Percentiles rank a stretch among this genome's conserved stretches.
These are phyloP conservation scores for Bradysia coprophila DNA, from an alignment of 1,140 invertebrate genomes.

Conservation along the genomic window DNA sequence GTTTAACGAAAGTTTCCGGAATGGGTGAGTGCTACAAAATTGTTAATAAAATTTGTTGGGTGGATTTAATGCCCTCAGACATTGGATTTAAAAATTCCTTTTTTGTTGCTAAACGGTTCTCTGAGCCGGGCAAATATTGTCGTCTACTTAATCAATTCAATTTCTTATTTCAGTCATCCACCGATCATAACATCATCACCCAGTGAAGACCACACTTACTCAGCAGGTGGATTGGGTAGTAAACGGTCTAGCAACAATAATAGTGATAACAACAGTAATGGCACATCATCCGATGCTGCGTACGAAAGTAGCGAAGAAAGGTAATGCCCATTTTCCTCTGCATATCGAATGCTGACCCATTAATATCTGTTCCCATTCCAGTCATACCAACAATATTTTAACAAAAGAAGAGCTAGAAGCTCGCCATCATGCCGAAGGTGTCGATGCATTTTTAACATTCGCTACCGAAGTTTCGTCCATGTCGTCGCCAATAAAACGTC, in stretches of 20 bases:
- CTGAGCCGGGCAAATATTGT: too few relatives aligned
- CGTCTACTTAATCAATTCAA: too few relatives aligned
- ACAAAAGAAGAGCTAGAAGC: conserved; percentile 44
- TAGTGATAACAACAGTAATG: conserved; percentile 16
- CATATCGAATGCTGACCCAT: conserved; percentile 1
- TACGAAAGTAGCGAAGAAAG: conserved; percentile 32
- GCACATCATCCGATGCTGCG: conserved; percentile 26
- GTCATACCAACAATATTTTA: conserved; percentile 15
- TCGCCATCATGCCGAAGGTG: conserved; percentile 56
- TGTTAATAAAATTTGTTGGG: neutral
- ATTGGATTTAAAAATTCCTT: neutral
- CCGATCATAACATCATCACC: conserved; percentile 52
- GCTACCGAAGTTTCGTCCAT: conserved; percentile 1
- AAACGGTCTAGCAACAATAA: conserved; percentile 8
- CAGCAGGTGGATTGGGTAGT: conserved; percentile 23
- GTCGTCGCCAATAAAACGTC: conserved; percentile 19
- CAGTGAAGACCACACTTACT: conserved; percentile 65
- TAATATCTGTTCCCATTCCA: conserved; percentile 1
- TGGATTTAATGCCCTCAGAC: neutral
- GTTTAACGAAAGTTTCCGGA: conserved; percentile 19
- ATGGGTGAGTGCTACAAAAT: conserved; percentile 15
- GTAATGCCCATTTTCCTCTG: too few relatives aligned
- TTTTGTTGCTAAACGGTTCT: too few relatives aligned
- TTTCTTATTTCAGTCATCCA: conserved; percentile 3
- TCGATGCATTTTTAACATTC: conserved; percentile 44